phyloP scores from a whole-genome alignment of 2,797 vertebrate genomes.

The Diplodus sargus region DNA sequence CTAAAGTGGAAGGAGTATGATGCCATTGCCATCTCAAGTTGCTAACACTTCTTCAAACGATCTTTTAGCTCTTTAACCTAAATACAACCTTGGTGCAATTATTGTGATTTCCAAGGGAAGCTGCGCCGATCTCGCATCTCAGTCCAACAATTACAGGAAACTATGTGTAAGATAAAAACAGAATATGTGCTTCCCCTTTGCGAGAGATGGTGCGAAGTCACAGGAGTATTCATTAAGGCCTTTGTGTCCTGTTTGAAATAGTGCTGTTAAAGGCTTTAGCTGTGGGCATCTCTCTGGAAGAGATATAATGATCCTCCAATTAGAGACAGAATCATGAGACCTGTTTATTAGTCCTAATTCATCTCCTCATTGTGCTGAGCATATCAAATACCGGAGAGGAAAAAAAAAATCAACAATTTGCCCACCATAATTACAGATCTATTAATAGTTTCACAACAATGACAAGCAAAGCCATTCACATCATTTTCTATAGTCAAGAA shows the following conservation, averaged over 20 bases:
- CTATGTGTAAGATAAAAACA: constrained; percentile 78
- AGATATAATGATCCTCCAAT: constrained; percentile 86
- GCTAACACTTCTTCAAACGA: constrained; percentile 47
- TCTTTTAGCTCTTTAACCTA: constrained; percentile 59
- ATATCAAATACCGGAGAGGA: constrained; percentile 82
- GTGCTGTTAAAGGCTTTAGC: constrained; percentile 82
- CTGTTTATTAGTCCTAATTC: constrained; percentile 86
- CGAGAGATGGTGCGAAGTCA: constrained; percentile 77
- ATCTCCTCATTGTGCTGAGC: constrained; percentile 84
- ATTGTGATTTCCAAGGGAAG: constrained; percentile 68
- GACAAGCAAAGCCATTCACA: constrained; percentile 81
- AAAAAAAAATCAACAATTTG: constrained; percentile 78
- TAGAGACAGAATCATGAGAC: constrained; percentile 83
- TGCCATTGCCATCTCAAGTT: constrained; percentile 19
- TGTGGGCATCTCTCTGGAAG: constrained; percentile 83
- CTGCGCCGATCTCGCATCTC: constrained; percentile 66
- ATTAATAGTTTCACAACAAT: constrained; percentile 87
- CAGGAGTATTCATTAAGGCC: constrained; percentile 87
- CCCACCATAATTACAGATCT: constrained; percentile 85
- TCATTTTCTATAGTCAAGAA: constrained; percentile 82
- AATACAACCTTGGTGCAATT: constrained; percentile 60
- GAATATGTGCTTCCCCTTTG: constrained; percentile 77
- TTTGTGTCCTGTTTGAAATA: constrained; percentile 83
- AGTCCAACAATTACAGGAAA: constrained; percentile 81
- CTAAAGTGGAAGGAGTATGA: constrained; percentile 2